Base-by-base conservation (phyloP, 2,888 invertebrate genomes). In the Aporophyla lueneburgensis region DNA sequence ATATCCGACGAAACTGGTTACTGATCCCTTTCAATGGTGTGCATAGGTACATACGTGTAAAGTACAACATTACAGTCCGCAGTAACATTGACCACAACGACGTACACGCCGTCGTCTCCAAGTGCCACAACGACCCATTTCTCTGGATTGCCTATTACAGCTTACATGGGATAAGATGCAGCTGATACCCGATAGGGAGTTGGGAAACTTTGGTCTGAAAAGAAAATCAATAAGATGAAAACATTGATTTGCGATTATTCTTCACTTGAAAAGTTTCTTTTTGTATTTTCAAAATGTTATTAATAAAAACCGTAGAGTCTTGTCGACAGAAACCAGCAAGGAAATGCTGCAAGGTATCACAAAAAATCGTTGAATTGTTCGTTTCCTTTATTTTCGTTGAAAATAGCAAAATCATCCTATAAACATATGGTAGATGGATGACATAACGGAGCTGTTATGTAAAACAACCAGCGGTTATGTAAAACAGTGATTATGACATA, bases 81-180 rank as follows among this genome's bases (percentile, higher is more conserved):
- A 74, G 62, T 71, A 79, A 46, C 63, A 79, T 53, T 71, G 74
- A 74, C 74, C 70, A 65, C 67, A 83, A 59, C n/a, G 73, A 73
- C 81, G 19, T 70, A 67, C 56, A 65, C 49, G 63, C 68, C 59
- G 56, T 71, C 71, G 71, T 62, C 70, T 76, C 62, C 33, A 62
- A 56, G 76, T 53, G 46, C 72, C 73, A 77, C 73, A 72, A 80
- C 70, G 73, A 62, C 70, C 81, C 77, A 83, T 76, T 84, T 71
- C 73, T 49, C 56, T 68, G 56, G 65, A 83, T 83, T 77, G 83
- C 72, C 81, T 65, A 84, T 80, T 76, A 80, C 77, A 69, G 58
- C 53, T 66, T 69, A 77, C 71, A 83, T 76, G 59, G 72, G 63
- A 71, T 81, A 73, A 70, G 81, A 73, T 76, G 65, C 81, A 84